Base-by-base conservation (phyloP, 2,113 vertebrate genomes). In the Tragelaphus buxtoni region DNA sequence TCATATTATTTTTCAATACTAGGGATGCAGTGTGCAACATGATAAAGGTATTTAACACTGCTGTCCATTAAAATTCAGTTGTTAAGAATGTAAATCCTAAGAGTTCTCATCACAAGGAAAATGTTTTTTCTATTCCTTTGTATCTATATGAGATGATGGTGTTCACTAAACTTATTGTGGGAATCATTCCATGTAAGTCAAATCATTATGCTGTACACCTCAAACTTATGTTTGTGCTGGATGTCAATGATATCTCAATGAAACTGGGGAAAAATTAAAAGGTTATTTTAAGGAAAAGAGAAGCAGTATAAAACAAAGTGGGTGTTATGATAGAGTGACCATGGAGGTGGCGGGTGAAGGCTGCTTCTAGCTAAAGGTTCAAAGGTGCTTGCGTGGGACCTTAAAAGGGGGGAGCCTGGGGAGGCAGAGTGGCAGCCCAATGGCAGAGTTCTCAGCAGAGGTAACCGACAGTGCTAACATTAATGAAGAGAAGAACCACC, bases 401-500 rank as follows among this genome's bases (percentile, higher is more conserved):
- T 0, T 10, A 30, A 26, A 26, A 32, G 32, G 22, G 24, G 61
- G 22, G 11, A 30, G 7, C 18, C 53, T 2, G 1, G 4, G 26
- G 28, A 35, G 0, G 3, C 26, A 3, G 28, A 58, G 20, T 26
- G 7, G 4, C 1, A 1, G 14, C 9, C 0, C 11, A 24, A 30
- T 4, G 26, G 45, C 35, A 32, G 60, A 0, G 0, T 1, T 42
- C 26, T 24, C 51, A 4, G 45, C 42, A 24, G 63, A 17, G 18
- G 14, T 35, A 53, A 18, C 30, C 0, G 0, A 6, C 20, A 32
- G 17, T 3, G 49, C 1, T 11, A 60, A 35, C 0, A 2, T 2
- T 0, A 17, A 0, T 5, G 20, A 26, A 32, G 0, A n/a, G 47
- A 45, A 65, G 56, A 35, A 26, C 14, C 1, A 1, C 13, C 18